A percentile compares a stretch with the other conserved stretches of the same genome.
Conservation (phyloP, 2,113 vertebrate genomes). For the Brachyistius frenatus region DNA sequence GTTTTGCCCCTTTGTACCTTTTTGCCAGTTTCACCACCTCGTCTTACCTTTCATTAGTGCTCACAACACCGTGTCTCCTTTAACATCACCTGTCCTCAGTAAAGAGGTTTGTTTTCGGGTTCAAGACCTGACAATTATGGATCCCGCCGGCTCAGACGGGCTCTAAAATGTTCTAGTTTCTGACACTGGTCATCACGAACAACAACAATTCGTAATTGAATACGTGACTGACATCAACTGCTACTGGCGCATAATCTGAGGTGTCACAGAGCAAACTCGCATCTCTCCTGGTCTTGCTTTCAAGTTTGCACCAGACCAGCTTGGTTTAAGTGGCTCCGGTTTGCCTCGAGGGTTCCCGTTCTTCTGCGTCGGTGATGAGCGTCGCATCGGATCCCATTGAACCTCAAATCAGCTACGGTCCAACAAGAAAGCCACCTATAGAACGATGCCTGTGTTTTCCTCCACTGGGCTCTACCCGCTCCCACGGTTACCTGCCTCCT, state of each 20-base stretch:
- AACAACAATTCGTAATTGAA: slow-evolving; percentile 9
- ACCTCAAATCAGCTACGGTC: too few relatives aligned
- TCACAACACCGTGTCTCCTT: background rate
- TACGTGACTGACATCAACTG: slow-evolving; percentile 3
- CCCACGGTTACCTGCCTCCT: too few relatives aligned
- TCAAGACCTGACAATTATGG: slow-evolving; percentile 5
- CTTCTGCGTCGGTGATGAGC: background rate
- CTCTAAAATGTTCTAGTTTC: slow-evolving; percentile 19
- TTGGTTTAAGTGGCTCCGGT: background rate
- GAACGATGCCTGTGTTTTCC: too few relatives aligned
- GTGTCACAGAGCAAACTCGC: background rate
- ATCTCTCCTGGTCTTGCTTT: background rate
- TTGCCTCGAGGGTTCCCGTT: background rate
- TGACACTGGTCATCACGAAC: background rate
- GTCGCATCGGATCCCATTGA: background rate
- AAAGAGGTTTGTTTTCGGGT: slow-evolving; percentile 1
- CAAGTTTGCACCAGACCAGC: background rate
- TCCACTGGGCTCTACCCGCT: too few relatives aligned
- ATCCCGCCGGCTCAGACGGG: slow-evolving; percentile 10
- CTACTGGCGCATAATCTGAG: background rate
- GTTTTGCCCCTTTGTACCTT: background rate
- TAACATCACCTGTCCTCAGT: background rate
- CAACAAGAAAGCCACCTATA: too few relatives aligned
- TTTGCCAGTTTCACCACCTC: background rate
- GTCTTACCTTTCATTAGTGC: background rate